These are phyloP conservation scores for Dasysyrphus tricinctus DNA, from an alignment of 2,888 invertebrate species.

Conservation along the genomic window DNA sequence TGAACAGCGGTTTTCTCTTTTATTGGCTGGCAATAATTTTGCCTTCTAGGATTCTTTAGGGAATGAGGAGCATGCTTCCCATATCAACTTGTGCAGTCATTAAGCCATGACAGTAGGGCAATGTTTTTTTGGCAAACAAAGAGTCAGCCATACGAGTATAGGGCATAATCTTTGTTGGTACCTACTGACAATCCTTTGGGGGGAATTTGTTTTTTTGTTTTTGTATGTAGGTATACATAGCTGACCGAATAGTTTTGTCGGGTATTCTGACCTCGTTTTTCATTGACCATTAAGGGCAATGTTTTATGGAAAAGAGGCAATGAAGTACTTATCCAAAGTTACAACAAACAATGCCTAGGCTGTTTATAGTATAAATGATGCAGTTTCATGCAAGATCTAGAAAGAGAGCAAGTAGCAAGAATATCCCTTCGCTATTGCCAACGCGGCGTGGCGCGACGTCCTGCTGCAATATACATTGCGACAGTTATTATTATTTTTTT, in stretches of 20 bases:
- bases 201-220: not conserved
- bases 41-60: not conserved
- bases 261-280: conserved; percentile 76
- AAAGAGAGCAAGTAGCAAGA: conserved; percentile 5
- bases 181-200: conserved; percentile 17
- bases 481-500: conserved; percentile 51
- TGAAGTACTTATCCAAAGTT: conserved; percentile 27
- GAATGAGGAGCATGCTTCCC: not conserved
- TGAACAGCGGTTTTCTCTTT: conserved; percentile 53
- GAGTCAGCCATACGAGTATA: conserved; percentile 11
- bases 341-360: conserved; percentile 19
- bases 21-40: conserved; percentile 68
- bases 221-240: conserved; percentile 4
- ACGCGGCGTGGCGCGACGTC: not conserved
- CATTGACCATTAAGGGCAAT: conserved; percentile 79
- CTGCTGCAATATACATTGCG: conserved; percentile 63
- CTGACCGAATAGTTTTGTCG: conserved; percentile 58
- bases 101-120: conserved; percentile 49
- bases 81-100: conserved; percentile 30
- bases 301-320: conserved; percentile 76
- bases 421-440: not conserved
- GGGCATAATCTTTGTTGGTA: conserved; percentile 25
- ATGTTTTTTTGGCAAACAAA: conserved; percentile 69
- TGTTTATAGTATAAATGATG: conserved; percentile 22
- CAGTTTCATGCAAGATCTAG: conserved; percentile 46